Evolutionary conservation across 2,888 invertebrate species (phyloP).

Genomic region (Dendrolimus houi): DNA sequence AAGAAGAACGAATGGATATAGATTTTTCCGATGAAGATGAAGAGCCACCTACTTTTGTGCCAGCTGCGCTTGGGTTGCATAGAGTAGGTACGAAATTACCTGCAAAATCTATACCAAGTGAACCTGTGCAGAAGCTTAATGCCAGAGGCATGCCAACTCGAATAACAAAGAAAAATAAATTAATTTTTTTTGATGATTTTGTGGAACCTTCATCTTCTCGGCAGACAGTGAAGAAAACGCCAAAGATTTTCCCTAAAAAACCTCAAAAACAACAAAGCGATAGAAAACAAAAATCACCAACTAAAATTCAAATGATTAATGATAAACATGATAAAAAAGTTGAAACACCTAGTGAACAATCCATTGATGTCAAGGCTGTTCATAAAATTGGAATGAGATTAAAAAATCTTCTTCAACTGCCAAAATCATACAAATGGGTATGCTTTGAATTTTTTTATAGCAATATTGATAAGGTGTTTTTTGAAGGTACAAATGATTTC

Average conservation of each 20-base stretch:
- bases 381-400: conserved; percentile 93
- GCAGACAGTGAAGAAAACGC: conserved; percentile 81
- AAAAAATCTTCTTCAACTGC: conserved; percentile 94
- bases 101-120: conserved; percentile 82
- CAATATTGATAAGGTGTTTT: conserved; percentile 95
- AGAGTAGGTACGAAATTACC: conserved; percentile 87
- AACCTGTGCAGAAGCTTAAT: conserved; percentile 88
- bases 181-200: conserved; percentile 93
- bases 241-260: conserved; percentile 73
- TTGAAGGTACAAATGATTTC: conserved; percentile 98
- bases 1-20: conserved; percentile 78
- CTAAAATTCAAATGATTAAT: conserved; percentile 65
- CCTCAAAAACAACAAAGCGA: conserved; percentile 58
- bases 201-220: conserved; percentile 85
- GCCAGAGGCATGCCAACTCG: conserved; percentile 93
- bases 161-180: conserved; percentile 90
- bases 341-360: conserved; percentile 52
- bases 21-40: conserved; percentile 81
- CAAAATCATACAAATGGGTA: conserved; percentile 99
- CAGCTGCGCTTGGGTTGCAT: conserved; percentile 87
- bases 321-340: conserved; percentile 62
- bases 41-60: conserved; percentile 83
- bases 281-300: conserved; percentile 70
- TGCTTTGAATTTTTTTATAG: conserved; percentile 99
- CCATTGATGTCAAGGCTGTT: conserved; percentile 89